Evolutionary conservation across 2,888 invertebrate species (phyloP), one percentile per base, ranked within the genome.

Genomic region (Ectemnius continuus): DNA sequence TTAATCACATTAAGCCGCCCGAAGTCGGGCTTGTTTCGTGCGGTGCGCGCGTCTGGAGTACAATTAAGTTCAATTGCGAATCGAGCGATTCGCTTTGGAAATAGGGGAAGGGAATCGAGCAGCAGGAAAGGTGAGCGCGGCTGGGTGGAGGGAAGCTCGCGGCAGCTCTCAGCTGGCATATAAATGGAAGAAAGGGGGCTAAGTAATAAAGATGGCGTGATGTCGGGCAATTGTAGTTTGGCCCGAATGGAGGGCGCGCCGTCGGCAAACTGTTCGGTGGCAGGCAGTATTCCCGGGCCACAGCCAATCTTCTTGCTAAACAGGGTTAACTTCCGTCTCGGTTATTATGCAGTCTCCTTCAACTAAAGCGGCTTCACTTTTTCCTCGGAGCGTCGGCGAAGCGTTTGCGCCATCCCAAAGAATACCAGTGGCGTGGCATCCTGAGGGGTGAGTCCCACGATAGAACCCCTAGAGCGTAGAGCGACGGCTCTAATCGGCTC

Each of bases 191-290:
- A 61, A 68, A 28, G 57, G 14, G 28, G 11, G 56, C 26, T 20
- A 36, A 62, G 74, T 63, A 81, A 84, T 80, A 79, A 78, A 80
- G 75, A 77, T 86, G 72, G 81, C 86, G 85, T 85, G 85, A 83
- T 76, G 72, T 67, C 70, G 67, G 71, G 84, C 81, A 83, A 85
- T 86, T 83, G 81, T 72, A 74, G 77, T 80, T 79, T 74, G 79
- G 79, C 77, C 79, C 77, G 73, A 75, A 77, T 67, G 62, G 75
- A 81, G 78, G 75, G 76, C 75, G 79, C 70, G 74, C 76, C 76
- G 76, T 73, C 52, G 75, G 75, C 79, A 79, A 83, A 81, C 73
- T 81, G 75, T 84, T 83, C 75, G 61, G 57, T 76, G 64, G 60
- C 69, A 18, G 58, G 16, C 62, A 59, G 62, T 63, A 70, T 52